Evolutionary conservation across 2,797 vertebrate species (phyloP).

Genomic region (Falco concolor): DNA sequence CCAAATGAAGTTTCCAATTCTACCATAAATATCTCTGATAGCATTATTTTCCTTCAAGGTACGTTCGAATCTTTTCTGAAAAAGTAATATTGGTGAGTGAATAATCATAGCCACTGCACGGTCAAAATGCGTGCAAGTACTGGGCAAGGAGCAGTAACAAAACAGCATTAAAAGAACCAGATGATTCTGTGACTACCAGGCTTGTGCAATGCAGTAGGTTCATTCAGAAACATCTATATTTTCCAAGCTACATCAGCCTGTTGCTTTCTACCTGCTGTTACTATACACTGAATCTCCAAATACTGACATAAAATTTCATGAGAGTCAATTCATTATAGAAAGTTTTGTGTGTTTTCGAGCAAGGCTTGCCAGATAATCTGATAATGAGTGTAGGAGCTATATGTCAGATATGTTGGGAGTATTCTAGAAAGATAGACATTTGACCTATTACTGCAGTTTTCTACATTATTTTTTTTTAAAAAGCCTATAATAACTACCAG

Average conservation of each 20-base stretch:
- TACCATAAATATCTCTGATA: neutral
- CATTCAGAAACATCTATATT: neutral
- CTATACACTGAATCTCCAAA: neutral
- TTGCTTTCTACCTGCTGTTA: neutral
- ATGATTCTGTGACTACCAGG: neutral
- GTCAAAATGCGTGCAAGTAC: neutral
- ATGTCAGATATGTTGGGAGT: neutral
- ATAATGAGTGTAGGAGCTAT: rapidly evolving
- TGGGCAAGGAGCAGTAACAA: neutral
- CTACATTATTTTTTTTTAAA: neutral
- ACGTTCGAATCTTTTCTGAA: neutral
- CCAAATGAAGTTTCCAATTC: neutral
- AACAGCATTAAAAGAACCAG: neutral
- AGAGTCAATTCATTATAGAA: neutral
- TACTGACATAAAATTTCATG: neutral
- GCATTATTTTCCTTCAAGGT: neutral
- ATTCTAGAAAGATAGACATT: neutral
- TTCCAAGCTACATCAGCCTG: neutral
- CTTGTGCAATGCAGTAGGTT: neutral
- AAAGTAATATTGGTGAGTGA: neutral
- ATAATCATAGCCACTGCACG: neutral
- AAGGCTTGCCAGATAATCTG: neutral
- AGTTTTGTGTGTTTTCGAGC: neutral
- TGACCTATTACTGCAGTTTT: neutral
- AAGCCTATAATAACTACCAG: neutral